A percentile compares a stretch with the other conserved stretches of the same genome.
Conservation (phyloP, 2,113 vertebrate genomes). For the Rallus limicola region DNA sequence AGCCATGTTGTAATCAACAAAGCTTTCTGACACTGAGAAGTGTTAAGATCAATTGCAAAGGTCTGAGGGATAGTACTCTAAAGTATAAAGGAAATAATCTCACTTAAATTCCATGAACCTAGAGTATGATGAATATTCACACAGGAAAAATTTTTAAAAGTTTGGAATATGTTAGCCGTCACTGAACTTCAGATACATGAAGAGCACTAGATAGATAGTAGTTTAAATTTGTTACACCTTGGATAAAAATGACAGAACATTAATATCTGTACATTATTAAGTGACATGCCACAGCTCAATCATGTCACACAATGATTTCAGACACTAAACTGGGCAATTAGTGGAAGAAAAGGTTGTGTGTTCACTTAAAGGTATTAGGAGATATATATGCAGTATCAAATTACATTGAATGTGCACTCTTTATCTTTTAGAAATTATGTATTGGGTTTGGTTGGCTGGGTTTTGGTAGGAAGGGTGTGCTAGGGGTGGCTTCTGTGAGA, state of each 20-base stretch:
- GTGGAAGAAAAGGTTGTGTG: background rate
- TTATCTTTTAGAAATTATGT: accelerated
- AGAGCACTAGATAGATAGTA: background rate
- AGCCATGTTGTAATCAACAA: background rate
- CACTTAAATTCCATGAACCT: constrained; percentile 18
- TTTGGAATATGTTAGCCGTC: background rate
- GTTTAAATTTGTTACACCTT: background rate
- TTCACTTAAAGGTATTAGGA: background rate
- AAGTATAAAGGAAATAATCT: background rate
- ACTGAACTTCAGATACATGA: background rate
- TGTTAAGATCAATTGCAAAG: background rate
- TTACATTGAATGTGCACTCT: background rate
- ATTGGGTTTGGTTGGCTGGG: background rate
- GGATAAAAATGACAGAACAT: background rate
- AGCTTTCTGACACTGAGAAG: background rate
- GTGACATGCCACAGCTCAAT: constrained; percentile 30
- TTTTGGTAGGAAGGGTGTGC: background rate
- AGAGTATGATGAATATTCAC: constrained; percentile 32
- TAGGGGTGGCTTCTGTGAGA: background rate
- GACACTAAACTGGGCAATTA: background rate
- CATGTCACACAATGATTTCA: background rate
- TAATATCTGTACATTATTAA: constrained; percentile 45
- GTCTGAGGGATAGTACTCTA: background rate
- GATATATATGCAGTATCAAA: background rate
- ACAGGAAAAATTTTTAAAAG: background rate